Base-by-base conservation (phyloP, 2,113 vertebrate species). In the Nycticryphes semicollaris region DNA sequence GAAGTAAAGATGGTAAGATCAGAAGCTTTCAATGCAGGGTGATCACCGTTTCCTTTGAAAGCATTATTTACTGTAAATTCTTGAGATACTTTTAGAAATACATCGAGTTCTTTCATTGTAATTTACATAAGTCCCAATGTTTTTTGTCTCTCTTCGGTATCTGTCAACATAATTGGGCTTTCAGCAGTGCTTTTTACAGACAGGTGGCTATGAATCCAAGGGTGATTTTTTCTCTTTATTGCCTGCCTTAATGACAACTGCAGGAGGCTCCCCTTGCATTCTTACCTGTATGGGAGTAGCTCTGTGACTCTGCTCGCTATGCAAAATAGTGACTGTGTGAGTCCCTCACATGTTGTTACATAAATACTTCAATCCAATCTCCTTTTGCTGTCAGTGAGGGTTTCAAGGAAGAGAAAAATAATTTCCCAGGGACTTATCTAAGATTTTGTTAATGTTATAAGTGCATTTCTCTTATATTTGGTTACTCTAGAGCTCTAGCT, bases 31-130 rank as follows among this genome's bases (percentile, higher is more conserved):
- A 88, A 22, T 60, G 79, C 70, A 74, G 92, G 85, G 73, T 51
- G 93, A 96, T 91, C 95, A 74, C 57, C 51, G 33, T 84, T 96
- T 95, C 75, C 79, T 97, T 93, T 94, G 85, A 96, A 96, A 94
- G 74, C 86, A 80, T 92, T 96, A 90, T 97, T 96, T 97, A 96
- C 93, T 83, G 24, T 81, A 96, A 88, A 81, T 81, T 93, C 53
- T 37, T 22, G 73, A 79, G 66, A 15, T 83, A 50, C 84, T 94
- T 94, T 93, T 68, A 89, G 74, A 87, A 91, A 69, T 77, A 77
- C 74, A 43, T 81, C 48, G 85, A 94, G 57, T 74, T 81, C 76
- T 87, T 92, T 57, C 56, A 72, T 70, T 79, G 51, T 79, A 25
- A 90, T 94, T 94, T 97, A 94, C 86, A 75, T 94, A 92, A 66